Conservation (phyloP, 2,113 vertebrate species). For the Leiothrix lutea region DNA sequence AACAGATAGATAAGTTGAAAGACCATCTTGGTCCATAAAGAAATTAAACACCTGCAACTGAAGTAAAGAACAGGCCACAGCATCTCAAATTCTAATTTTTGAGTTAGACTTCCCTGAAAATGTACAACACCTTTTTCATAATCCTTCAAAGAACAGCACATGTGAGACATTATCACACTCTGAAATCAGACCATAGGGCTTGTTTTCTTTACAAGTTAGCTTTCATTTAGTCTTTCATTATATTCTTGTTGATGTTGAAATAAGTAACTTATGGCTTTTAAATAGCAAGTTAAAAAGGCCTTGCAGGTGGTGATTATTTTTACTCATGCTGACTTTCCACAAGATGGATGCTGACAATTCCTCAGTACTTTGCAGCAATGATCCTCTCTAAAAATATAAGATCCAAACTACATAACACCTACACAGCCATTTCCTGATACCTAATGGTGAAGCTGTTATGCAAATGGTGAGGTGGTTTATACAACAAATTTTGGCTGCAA, state of each 20-base stretch:
- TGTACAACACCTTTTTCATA: background rate
- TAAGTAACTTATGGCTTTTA: background rate
- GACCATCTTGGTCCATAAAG: background rate
- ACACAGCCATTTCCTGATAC: background rate
- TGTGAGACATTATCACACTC: background rate
- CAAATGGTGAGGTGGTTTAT: background rate
- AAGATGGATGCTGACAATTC: background rate
- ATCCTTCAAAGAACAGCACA: background rate
- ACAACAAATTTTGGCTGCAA: background rate
- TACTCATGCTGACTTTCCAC: background rate
- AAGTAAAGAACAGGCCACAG: background rate
- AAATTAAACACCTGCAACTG: background rate
- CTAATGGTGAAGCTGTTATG: background rate
- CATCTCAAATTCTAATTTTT: background rate
- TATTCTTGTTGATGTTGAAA: background rate
- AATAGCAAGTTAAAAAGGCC: background rate
- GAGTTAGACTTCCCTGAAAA: background rate
- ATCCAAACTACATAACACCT: background rate
- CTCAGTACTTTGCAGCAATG: background rate
- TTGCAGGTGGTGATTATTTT: conserved; percentile 1
- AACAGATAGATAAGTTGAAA: background rate
- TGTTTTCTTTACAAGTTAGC: background rate
- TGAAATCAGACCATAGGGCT: background rate
- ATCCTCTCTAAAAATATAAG: background rate
- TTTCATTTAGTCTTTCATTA: background rate